phyloP scores from a whole-genome alignment of 2,888 invertebrate species.

The Calephelis perditalis region DNA sequence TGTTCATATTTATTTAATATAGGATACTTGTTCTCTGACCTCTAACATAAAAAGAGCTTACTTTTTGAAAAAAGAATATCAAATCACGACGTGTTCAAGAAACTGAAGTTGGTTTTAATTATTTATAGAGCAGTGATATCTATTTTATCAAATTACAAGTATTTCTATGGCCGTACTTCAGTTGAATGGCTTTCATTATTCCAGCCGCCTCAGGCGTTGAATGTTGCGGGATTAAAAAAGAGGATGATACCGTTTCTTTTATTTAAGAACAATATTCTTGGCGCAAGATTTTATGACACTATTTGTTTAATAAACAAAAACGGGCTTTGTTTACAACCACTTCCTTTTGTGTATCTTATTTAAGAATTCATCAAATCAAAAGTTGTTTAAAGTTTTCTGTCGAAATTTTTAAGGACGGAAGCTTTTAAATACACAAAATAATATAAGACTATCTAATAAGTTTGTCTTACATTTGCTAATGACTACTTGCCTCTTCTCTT shows the following conservation, averaged over 20 bases:
- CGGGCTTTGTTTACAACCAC: slow-evolving; percentile 2
- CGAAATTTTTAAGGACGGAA: too few species aligned
- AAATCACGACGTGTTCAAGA: too few species aligned
- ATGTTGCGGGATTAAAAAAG: slow-evolving; percentile 24
- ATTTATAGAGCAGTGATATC: background rate
- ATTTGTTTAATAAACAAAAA: slow-evolving; percentile 21
- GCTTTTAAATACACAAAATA: too few species aligned
- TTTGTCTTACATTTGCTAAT: too few species aligned
- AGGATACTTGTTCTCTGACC: too few species aligned
- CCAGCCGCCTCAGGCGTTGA: slow-evolving; percentile 22
- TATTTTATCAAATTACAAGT: slow-evolving; percentile 9
- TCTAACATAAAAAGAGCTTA: too few species aligned
- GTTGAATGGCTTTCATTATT: slow-evolving; percentile 28
- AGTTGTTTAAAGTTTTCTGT: background rate
- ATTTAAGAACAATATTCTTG: slow-evolving; percentile 24
- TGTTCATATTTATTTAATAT: too few species aligned
- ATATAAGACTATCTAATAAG: too few species aligned
- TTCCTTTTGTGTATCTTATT: background rate
- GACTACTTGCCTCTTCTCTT: too few species aligned
- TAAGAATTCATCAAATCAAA: slow-evolving; percentile 1
- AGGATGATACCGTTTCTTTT: slow-evolving; percentile 22
- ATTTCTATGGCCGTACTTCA: slow-evolving; percentile 14
- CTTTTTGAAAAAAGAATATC: too few species aligned
- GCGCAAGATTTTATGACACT: slow-evolving; percentile 21
- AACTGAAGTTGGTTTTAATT: background rate